Conservation (phyloP, 2,888 invertebrate genomes). For the Sarcophaga caerulescens region DNA sequence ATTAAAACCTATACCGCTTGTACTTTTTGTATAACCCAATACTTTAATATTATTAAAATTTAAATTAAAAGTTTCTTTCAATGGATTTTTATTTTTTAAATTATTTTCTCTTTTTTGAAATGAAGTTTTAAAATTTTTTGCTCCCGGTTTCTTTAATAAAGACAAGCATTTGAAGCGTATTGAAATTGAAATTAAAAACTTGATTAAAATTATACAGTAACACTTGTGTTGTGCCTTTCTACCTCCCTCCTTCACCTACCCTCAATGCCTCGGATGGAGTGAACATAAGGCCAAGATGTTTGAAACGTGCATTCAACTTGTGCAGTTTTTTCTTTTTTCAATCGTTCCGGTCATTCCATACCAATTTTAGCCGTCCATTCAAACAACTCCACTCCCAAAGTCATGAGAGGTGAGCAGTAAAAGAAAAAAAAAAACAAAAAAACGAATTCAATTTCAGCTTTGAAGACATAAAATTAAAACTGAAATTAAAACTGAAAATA, state of each 20-base stretch:
- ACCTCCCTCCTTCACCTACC: background rate
- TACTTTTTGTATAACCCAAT: too few relatives aligned
- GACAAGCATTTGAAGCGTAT: constrained; percentile 10
- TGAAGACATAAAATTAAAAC: constrained; percentile 21
- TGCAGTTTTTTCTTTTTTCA: constrained; percentile 24
- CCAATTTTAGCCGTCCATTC: background rate
- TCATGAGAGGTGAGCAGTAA: constrained; percentile 34
- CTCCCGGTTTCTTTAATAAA: background rate
- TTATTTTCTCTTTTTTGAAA: background rate
- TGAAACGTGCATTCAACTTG: constrained; percentile 59
- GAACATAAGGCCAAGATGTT: background rate
- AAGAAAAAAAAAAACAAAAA: background rate
- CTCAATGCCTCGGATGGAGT: background rate
- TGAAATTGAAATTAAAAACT: constrained; percentile 21
- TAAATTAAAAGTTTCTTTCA: background rate
- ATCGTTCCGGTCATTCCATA: background rate
- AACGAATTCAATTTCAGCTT: background rate
- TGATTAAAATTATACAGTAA: constrained; percentile 27
- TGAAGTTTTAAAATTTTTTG: background rate
- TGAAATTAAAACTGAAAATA: constrained; percentile 48
- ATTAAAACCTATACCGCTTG: too few relatives aligned
- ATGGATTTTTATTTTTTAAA: background rate
- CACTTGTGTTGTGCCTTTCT: background rate
- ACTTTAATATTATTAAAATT: background rate
- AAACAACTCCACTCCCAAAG: constrained; percentile 55